Evolutionary conservation across 1,140 invertebrate species (phyloP).

Genomic region (Philopotamus ludificatus): DNA sequence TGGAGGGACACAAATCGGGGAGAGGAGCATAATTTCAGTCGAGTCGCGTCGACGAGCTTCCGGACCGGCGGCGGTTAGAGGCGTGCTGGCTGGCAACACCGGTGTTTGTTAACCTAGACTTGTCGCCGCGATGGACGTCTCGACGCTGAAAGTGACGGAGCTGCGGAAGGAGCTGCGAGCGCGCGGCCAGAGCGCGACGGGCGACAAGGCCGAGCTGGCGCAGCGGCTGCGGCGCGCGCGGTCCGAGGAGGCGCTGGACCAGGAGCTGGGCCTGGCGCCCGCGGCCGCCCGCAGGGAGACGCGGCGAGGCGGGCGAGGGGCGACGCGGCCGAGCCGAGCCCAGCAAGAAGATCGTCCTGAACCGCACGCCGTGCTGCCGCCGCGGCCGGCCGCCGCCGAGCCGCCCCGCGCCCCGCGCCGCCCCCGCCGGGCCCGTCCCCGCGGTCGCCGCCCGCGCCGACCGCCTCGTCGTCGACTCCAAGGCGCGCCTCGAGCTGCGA

Average conservation of each 20-base stretch:
- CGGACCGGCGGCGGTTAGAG: no score
- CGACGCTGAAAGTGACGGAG: conserved; percentile 67
- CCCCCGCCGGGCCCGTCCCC: conserved; percentile 41
- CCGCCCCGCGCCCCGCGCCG: conserved; percentile 5
- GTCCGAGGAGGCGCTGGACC: conserved; percentile 50
- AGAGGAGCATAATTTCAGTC: no score
- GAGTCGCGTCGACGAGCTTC: no score
- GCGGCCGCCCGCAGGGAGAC: conserved; percentile 4
- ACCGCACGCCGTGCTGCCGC: conserved; percentile 62
- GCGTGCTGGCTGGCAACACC: no score
- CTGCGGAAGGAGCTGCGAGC: conserved; percentile 77
- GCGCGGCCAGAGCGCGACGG: conserved; percentile 68
- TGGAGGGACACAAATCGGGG: no score
- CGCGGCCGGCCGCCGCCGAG: conserved; percentile 42
- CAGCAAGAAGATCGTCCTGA: conserved; percentile 57
- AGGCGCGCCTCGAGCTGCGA: conserved; percentile 73
- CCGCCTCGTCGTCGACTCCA: conserved; percentile 63
- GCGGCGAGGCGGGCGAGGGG: conserved; percentile 36
- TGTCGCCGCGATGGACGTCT: conserved; percentile 21
- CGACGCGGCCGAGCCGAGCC: conserved; percentile 45
- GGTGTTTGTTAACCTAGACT: no score
- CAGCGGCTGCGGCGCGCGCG: conserved; percentile 70
- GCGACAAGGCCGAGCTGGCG: conserved; percentile 79
- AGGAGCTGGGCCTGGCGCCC: conserved; percentile 46
- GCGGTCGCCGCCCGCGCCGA: conserved; percentile 52